Base-by-base conservation (phyloP, 2,888 invertebrate species). In the Germaria angustata region DNA sequence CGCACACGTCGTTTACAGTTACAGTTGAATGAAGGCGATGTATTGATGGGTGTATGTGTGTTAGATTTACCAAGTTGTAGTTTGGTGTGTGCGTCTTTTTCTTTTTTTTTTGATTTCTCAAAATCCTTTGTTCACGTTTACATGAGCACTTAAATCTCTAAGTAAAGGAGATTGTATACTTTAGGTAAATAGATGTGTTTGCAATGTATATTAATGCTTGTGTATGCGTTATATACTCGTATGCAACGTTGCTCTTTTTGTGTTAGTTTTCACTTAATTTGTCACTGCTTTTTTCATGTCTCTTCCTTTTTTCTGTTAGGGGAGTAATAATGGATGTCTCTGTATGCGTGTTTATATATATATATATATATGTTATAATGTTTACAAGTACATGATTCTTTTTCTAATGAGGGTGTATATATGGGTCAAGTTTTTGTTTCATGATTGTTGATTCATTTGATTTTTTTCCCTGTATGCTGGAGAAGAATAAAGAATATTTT, bases 391-490 rank as follows among this genome's bases (percentile, higher is more conserved):
- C 63, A 61, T 65, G 20, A 44, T 72, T 41, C 32, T 63, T 49
- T 66, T 63, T 63, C 61, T 78, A 78, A 78, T 72, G 68, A 81
- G 72, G 32, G 46, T 78, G 53, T 55, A 63, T 41, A 81, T 72
- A 77, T 81, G 68, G 77, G 81, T 81, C 81, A 81, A 81, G 81
- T 81, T 81, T 77, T 81, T 81, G 77, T 77, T 72, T 61, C 61
- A 2, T 53, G 2, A 20, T 11, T 41, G 9, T 44, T 66, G 13
- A 46, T 66, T 32, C 8, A 2, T 22, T 22, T 15, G 22, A n/a
- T 41, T 24, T 41, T 63, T 51, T 15, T 15, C 3, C 15, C 5
- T 3, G 1, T 24, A 15, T 51, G 36, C 20, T 34, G 2, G 20
- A 6, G 13, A 41, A 32, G 34, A 39, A 7, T 15, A 24, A 61